These are phyloP conservation scores for Sarotherodon lohbergeri DNA, from an alignment of 2,113 vertebrate species.

Conservation along the genomic window DNA sequence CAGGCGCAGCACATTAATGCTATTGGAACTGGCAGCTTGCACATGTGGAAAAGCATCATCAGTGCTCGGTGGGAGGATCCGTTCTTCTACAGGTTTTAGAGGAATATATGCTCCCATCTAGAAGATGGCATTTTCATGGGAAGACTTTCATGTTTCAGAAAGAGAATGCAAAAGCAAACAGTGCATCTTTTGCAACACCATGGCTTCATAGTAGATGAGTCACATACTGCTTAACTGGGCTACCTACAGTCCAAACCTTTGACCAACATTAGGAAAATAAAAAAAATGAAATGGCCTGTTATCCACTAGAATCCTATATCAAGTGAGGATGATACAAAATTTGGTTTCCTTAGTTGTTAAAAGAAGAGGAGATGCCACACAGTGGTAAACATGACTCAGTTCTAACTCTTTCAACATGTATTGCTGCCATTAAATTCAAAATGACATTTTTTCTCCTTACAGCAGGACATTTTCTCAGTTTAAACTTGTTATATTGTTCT, in stretches of 20 bases:
- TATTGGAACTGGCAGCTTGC: background rate
- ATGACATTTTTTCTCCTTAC: background rate
- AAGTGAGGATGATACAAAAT: background rate
- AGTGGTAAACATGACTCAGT: background rate
- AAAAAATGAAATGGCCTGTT: background rate
- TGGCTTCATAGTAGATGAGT: background rate
- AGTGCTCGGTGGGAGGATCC: background rate
- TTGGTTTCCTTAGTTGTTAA: background rate
- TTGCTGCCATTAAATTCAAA: background rate
- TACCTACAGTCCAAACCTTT: background rate
- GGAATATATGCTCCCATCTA: background rate
- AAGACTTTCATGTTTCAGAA: background rate
- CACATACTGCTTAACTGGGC: background rate
- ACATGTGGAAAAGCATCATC: background rate
- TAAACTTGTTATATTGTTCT: background rate
- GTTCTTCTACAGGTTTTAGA: background rate
- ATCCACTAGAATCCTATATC: background rate
- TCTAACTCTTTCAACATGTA: background rate
- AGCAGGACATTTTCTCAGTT: background rate
- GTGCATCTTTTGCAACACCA: background rate
- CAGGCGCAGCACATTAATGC: background rate
- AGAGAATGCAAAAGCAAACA: background rate
- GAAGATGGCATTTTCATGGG: background rate
- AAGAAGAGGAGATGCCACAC: background rate
- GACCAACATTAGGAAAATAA: background rate